These are phyloP conservation scores for Mesorhabditis spiculigera DNA, from an alignment of 2,888 invertebrate genomes.

Conservation along the genomic window DNA sequence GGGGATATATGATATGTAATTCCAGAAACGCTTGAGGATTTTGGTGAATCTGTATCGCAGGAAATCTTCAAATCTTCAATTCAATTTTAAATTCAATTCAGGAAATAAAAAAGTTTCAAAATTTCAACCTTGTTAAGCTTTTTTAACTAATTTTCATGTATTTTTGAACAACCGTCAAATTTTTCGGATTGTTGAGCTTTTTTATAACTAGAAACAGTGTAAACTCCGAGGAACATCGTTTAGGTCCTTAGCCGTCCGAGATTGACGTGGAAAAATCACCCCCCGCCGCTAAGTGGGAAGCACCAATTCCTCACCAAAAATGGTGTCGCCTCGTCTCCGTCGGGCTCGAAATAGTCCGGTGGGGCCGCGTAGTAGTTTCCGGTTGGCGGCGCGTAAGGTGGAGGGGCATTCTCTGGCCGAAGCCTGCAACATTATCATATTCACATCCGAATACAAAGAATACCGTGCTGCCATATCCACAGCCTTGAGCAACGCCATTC, in stretches of 20 bases:
- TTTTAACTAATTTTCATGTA: too few species aligned
- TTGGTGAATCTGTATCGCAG: too few species aligned
- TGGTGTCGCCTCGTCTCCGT: conserved; percentile 17
- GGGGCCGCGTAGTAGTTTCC: conserved; percentile 50
- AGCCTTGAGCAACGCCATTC: conserved; percentile 86
- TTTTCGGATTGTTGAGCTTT: not conserved
- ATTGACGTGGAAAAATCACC: conserved; percentile 9
- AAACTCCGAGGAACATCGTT: too few species aligned
- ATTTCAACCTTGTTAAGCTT: too few species aligned
- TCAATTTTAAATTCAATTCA: too few species aligned
- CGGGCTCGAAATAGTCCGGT: conserved; percentile 41
- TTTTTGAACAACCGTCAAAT: too few species aligned
- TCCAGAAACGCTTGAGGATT: too few species aligned
- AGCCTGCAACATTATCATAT: conserved; percentile 13
- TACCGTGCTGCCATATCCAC: conserved; percentile 65
- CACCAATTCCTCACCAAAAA: not conserved
- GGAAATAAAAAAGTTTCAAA: conserved; percentile 8
- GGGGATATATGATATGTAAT: too few species aligned
- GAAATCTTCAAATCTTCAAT: too few species aligned
- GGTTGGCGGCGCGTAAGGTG: conserved; percentile 55
- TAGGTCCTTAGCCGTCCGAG: too few species aligned
- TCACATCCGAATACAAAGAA: not conserved
- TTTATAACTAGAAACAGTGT: not conserved
- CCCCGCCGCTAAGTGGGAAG: conserved; percentile 8
- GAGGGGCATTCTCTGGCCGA: conserved; percentile 48